Conservation (phyloP, 2,113 vertebrate species). For the Leptobrachium ailaonicum region DNA sequence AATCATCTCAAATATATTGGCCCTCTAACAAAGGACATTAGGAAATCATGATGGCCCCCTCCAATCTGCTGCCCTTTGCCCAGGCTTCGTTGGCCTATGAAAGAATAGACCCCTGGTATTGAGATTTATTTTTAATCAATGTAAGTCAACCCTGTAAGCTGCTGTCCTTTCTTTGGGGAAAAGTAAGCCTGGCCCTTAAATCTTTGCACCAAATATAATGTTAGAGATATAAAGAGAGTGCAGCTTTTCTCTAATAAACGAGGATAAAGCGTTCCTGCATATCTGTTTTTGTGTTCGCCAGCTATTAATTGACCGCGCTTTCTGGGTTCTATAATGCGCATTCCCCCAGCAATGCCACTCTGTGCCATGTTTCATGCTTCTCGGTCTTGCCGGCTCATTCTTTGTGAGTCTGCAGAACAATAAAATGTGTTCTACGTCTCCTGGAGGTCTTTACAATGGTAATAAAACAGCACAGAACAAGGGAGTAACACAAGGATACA, state of each 20-base stretch:
- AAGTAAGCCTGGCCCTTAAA: background rate
- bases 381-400: conserved; percentile 11
- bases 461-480: conserved; percentile 41
- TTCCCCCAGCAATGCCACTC: conserved; percentile 1
- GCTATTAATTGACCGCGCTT: background rate
- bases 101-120: too few relatives aligned
- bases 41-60: too few relatives aligned
- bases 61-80: too few relatives aligned
- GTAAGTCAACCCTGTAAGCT: too few relatives aligned
- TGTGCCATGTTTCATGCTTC: conserved; percentile 1
- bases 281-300: background rate
- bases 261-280: conserved; percentile 12
- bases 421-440: conserved; percentile 31
- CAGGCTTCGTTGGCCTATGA: too few relatives aligned
- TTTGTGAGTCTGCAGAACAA: conserved; percentile 36
- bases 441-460: conserved; percentile 43
- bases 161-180: background rate
- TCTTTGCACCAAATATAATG: background rate
- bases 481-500: conserved; percentile 16
- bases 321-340: conserved; percentile 4
- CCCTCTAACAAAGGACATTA: too few relatives aligned
- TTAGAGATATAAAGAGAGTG: conserved; percentile 3
- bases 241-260: conserved; percentile 8
- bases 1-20: too few relatives aligned
- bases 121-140: too few relatives aligned